Evolutionary conservation across 1,140 invertebrate species (phyloP).

Genomic region (Calephelis nemesis): DNA sequence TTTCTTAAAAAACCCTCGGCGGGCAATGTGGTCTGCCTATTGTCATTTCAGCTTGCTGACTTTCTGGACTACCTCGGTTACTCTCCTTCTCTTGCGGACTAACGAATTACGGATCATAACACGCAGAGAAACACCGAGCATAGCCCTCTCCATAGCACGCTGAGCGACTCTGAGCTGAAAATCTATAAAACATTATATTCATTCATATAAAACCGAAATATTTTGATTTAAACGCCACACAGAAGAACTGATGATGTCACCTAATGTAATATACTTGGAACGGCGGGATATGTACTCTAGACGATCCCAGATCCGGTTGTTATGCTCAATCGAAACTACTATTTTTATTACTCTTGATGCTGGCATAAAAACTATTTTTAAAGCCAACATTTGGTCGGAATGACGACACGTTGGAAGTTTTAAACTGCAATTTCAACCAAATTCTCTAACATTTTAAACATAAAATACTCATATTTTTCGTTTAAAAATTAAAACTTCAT

Average conservation of each 20-base stretch:
- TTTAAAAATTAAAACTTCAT: background rate
- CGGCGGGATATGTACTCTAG: constrained; percentile 42
- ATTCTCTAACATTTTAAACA: constrained; percentile 10
- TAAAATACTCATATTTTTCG: constrained; percentile 9
- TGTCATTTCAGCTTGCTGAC: too few relatives aligned
- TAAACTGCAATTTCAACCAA: constrained; percentile 13
- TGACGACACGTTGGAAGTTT: constrained; percentile 18
- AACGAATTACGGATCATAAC: too few relatives aligned
- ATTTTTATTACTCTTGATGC: constrained; percentile 69
- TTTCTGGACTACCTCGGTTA: too few relatives aligned
- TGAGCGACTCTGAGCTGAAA: too few relatives aligned
- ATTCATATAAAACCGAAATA: background rate
- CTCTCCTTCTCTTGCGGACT: too few relatives aligned
- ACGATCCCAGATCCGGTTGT: constrained; percentile 69
- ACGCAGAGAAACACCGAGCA: too few relatives aligned
- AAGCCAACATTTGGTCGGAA: constrained; percentile 23
- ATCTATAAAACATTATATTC: too few relatives aligned
- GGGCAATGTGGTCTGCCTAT: too few relatives aligned
- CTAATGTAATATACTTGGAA: constrained; percentile 57
- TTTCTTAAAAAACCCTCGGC: too few relatives aligned
- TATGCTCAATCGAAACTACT: constrained; percentile 60
- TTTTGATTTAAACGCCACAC: background rate
- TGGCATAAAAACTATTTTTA: constrained; percentile 51
- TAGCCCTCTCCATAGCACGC: too few relatives aligned
- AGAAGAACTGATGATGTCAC: constrained; percentile 64